Evolutionary conservation across 2,113 vertebrate genomes (phyloP).

Genomic region (Isurus oxyrinchus): DNA sequence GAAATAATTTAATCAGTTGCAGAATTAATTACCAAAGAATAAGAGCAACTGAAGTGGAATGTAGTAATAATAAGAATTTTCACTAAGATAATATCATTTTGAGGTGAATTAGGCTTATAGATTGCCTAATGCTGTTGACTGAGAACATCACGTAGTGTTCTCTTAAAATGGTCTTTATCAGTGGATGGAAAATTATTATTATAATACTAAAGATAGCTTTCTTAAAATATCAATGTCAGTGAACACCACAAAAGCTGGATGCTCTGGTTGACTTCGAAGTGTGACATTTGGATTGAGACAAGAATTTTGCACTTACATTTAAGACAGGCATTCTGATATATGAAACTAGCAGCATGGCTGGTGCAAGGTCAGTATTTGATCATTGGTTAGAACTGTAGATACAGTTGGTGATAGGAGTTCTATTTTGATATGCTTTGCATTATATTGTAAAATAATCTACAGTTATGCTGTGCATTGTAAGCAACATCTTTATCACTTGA

Average conservation of each 20-base stretch:
- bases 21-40: neutral
- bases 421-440: neutral
- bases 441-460: neutral
- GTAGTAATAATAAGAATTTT: neutral
- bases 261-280: neutral
- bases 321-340: conserved; percentile 5
- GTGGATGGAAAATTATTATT: conserved; percentile 13
- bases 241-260: neutral
- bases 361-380: conserved; percentile 14
- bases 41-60: neutral
- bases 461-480: neutral
- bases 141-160: neutral
- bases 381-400: neutral
- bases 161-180: neutral
- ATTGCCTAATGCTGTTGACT: neutral
- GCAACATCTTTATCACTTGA: neutral
- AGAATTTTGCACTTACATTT: conserved; percentile 27
- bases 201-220: conserved; percentile 27
- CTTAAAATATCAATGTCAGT: conserved; percentile 6
- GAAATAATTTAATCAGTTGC: neutral
- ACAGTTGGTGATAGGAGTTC: neutral
- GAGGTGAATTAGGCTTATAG: neutral
- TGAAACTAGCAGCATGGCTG: neutral
- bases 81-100: neutral
- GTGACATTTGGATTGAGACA: conserved; percentile 29